Conservation (phyloP, 1,140 invertebrate genomes). For the Parapsyche elsis region DNA sequence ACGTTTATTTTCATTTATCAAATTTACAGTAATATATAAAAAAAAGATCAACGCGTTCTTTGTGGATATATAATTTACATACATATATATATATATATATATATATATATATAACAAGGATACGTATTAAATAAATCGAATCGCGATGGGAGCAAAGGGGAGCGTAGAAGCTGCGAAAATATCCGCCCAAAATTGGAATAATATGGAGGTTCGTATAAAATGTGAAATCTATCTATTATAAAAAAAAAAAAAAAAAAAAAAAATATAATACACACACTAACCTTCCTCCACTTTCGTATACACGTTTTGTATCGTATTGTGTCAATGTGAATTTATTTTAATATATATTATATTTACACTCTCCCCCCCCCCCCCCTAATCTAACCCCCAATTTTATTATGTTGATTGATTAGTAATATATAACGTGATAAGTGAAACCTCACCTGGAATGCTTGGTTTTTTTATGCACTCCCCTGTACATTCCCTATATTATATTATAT, state of each 20-base stretch:
- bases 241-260: not conserved
- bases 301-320: not conserved
- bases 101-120: constrained; percentile 12
- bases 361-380: not conserved
- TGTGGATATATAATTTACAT: too few species aligned
- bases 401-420: not conserved
- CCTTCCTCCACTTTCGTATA: constrained; percentile 18
- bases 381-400: not conserved
- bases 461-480: constrained; percentile 24
- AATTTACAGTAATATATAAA: too few species aligned
- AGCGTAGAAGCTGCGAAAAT: constrained; percentile 79
- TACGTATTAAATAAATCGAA: constrained; percentile 14
- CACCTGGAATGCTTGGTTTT: constrained; percentile 28
- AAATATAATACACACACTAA: constrained; percentile 7
- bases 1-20: too few species aligned
- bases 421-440: constrained; percentile 8
- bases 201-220: constrained; percentile 74
- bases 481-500: not conserved
- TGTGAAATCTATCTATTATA: constrained; percentile 1
- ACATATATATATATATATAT: too few species aligned
- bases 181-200: constrained; percentile 79
- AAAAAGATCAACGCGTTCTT: too few species aligned
- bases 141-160: constrained; percentile 76
- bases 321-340: not conserved
- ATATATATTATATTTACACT: not conserved